Evolutionary conservation across 2,888 invertebrate genomes (phyloP).

Genomic region (Scaptomyza reducta): DNA sequence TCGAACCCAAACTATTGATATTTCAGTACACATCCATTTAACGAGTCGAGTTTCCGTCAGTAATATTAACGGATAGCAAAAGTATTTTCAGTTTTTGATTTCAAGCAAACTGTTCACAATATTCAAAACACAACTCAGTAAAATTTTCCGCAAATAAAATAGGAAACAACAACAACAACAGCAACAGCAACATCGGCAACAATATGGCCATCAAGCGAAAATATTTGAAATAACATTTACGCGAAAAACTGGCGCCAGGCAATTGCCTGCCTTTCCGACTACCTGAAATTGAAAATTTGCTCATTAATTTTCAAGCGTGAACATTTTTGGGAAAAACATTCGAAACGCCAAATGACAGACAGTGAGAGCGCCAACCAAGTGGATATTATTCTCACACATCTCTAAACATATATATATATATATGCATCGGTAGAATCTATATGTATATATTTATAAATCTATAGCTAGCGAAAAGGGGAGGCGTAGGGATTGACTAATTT

Average conservation of each 20-base stretch:
- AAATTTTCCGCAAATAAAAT: slow-evolving; percentile 64
- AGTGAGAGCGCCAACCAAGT: slow-evolving; percentile 36
- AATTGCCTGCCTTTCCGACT: slow-evolving; percentile 49
- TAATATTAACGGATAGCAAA: slow-evolving; percentile 15
- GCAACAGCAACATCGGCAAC: neutral
- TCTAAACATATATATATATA: neutral
- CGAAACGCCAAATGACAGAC: slow-evolving; percentile 58
- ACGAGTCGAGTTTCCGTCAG: slow-evolving; percentile 23
- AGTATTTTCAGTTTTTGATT: slow-evolving; percentile 38
- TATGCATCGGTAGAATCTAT: neutral
- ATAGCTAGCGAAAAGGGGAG: slow-evolving; percentile 9
- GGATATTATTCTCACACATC: slow-evolving; percentile 19
- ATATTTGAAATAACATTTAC: slow-evolving; percentile 72
- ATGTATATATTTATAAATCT: slow-evolving; percentile 17
- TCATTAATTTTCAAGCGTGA: slow-evolving; percentile 70
- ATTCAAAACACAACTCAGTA: slow-evolving; percentile 32
- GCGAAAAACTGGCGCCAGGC: slow-evolving; percentile 70
- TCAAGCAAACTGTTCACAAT: slow-evolving; percentile 40
- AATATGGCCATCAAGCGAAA: slow-evolving; percentile 41
- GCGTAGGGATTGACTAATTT: slow-evolving; percentile 13
- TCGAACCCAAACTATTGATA: neutral
- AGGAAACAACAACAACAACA: slow-evolving; percentile 4
- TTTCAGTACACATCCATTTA: slow-evolving; percentile 20
- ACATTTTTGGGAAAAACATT: slow-evolving; percentile 56
- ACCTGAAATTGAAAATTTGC: slow-evolving; percentile 58